phyloP scores from a whole-genome alignment of 2,888 invertebrate genomes.

The Leptinotarsa haldemani region DNA sequence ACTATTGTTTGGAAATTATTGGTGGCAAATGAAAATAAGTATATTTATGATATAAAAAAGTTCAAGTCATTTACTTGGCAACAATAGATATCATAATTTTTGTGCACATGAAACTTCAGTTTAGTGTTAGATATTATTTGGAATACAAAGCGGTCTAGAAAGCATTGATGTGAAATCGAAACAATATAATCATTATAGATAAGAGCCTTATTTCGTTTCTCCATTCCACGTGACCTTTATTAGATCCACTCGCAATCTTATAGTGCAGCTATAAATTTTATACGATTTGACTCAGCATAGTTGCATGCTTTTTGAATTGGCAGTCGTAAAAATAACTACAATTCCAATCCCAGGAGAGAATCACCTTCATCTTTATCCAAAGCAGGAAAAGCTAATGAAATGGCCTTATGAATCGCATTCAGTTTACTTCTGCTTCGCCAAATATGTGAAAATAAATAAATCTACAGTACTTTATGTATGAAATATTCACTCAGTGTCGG shows the following conservation, averaged over 20 bases:
- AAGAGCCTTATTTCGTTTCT: slow-evolving; percentile 45
- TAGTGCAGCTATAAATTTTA: slow-evolving; percentile 52
- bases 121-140: slow-evolving; percentile 35
- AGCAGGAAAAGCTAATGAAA: slow-evolving; percentile 40
- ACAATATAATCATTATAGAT: slow-evolving; percentile 49
- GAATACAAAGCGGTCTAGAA: slow-evolving; percentile 34
- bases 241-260: slow-evolving; percentile 53
- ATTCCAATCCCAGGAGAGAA: slow-evolving; percentile 46
- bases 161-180: slow-evolving; percentile 48
- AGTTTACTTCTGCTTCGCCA: slow-evolving; percentile 10
- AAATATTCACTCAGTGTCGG: too few species aligned
- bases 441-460: too few species aligned
- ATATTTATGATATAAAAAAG: too few species aligned
- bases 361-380: slow-evolving; percentile 39
- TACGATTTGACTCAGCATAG: slow-evolving; percentile 52
- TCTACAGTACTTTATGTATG: too few species aligned
- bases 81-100: too few species aligned
- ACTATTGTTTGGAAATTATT: too few species aligned
- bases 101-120: slow-evolving; percentile 31
- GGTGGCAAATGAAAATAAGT: too few species aligned
- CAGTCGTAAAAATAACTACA: slow-evolving; percentile 51
- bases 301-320: slow-evolving; percentile 54
- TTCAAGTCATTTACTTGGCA: too few species aligned
- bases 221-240: slow-evolving; percentile 51
- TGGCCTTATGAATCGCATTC: slow-evolving; percentile 30